Evolutionary conservation across 1,140 invertebrate species (phyloP).

Genomic region (Drosophila virilis): DNA sequence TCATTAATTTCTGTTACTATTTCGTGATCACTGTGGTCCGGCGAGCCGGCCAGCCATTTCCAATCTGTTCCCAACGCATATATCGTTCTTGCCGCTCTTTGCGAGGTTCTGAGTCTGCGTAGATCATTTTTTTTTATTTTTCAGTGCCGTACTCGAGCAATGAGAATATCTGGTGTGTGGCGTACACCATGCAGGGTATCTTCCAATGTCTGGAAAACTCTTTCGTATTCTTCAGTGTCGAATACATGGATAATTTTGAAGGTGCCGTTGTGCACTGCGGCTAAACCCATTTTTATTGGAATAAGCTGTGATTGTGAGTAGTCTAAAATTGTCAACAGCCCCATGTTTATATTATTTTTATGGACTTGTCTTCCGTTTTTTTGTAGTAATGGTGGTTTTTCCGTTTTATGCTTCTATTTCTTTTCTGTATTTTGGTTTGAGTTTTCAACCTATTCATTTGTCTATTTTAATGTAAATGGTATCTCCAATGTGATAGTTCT

Average conservation of each 20-base stretch:
- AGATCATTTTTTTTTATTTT: not conserved
- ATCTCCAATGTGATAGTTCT: too few species aligned
- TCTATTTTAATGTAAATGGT: too few species aligned
- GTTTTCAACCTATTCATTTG: too few species aligned
- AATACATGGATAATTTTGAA: constrained; percentile 7
- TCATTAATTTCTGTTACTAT: not conserved
- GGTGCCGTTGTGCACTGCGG: not conserved
- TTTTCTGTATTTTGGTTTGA: constrained; percentile 34
- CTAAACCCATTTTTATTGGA: not conserved
- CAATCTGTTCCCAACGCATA: not conserved
- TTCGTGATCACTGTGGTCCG: not conserved
- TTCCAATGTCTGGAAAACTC: not conserved
- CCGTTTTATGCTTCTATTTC: constrained; percentile 6
- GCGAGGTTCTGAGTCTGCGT: not conserved
- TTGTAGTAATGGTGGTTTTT: constrained; percentile 3
- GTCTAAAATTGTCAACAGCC: too few species aligned
- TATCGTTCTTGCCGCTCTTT: not conserved
- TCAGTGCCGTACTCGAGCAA: not conserved
- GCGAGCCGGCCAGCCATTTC: not conserved
- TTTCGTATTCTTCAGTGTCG: too few species aligned
- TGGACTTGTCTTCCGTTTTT: constrained; percentile 1
- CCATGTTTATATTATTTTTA: constrained; percentile 7
- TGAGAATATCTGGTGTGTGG: not conserved
- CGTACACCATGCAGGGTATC: not conserved
- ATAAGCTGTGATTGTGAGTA: not conserved